phyloP scores from a whole-genome alignment of 2,888 invertebrate genomes.

The Heliconius sara region DNA sequence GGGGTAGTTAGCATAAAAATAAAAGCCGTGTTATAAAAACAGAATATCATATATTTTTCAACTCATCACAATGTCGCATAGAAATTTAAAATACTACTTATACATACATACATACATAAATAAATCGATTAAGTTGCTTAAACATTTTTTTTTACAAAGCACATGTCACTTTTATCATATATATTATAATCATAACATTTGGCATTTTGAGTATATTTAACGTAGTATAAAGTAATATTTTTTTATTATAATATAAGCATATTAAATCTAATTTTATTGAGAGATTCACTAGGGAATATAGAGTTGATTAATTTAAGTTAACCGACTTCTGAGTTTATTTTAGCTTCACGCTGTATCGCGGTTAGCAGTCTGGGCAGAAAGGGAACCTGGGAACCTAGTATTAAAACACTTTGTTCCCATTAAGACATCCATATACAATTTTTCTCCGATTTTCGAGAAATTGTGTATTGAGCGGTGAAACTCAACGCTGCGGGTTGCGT shows the following conservation, averaged over 20 bases:
- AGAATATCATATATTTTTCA: slow-evolving; percentile 67
- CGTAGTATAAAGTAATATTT: background rate
- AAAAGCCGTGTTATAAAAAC: slow-evolving; percentile 64
- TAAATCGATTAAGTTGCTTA: slow-evolving; percentile 46
- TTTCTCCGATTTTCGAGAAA: background rate
- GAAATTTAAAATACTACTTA: slow-evolving; percentile 68
- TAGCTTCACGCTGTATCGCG: too few species aligned
- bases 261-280: background rate
- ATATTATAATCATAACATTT: slow-evolving; percentile 29
- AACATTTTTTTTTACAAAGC: slow-evolving; percentile 41
- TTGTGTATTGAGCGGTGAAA: background rate
- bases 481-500: too few species aligned
- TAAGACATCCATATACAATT: too few species aligned
- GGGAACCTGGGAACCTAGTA: too few species aligned
- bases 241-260: background rate
- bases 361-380: too few species aligned
- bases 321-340: slow-evolving; percentile 2
- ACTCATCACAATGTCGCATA: slow-evolving; percentile 73
- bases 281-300: background rate
- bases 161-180: slow-evolving; percentile 8
- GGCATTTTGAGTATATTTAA: slow-evolving; percentile 27
- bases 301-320: background rate
- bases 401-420: too few species aligned
- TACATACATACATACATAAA: slow-evolving; percentile 50
- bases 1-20: slow-evolving; percentile 35